A percentile compares a stretch with the other conserved stretches of the same genome.
Evolutionary conservation across 2,797 vertebrate species (phyloP).

Genomic region (Notoglanidium macrostoma): DNA sequence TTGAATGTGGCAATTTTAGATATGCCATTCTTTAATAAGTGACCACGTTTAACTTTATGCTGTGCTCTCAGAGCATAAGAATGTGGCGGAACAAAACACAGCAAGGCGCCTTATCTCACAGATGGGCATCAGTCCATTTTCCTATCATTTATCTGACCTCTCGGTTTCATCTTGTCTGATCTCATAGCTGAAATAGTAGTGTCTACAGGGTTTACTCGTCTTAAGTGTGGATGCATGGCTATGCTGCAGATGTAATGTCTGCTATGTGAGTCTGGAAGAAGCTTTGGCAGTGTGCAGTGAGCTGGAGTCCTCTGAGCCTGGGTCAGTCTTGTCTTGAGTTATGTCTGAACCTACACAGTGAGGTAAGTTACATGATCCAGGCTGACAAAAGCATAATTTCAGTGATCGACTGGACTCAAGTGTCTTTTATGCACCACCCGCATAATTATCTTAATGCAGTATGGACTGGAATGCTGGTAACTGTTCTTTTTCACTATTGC

Average conservation of each 20-base stretch:
- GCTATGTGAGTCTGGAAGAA: slow-evolving; percentile 44
- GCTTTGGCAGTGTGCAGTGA: slow-evolving; percentile 43
- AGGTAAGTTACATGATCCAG: slow-evolving; percentile 63
- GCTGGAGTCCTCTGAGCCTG: slow-evolving; percentile 42
- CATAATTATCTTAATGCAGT: slow-evolving; percentile 43
- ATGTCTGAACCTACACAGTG: slow-evolving; percentile 58
- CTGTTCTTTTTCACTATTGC: slow-evolving; percentile 31
- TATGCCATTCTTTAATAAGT: slow-evolving; percentile 18
- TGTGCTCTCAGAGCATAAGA: slow-evolving; percentile 37
- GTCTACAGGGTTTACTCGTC: slow-evolving; percentile 50
- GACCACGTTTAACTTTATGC: slow-evolving; percentile 37
- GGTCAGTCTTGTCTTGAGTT: slow-evolving; percentile 38
- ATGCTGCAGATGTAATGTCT: slow-evolving; percentile 44
- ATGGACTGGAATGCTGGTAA: slow-evolving; percentile 30
- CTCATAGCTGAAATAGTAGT: slow-evolving; percentile 51
- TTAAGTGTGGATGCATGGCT: slow-evolving; percentile 12
- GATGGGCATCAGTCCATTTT: slow-evolving; percentile 62
- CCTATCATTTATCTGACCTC: slow-evolving; percentile 56
- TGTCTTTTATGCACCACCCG: slow-evolving; percentile 42
- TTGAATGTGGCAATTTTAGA: background rate
- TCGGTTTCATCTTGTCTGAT: slow-evolving; percentile 53
- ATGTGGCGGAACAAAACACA: slow-evolving; percentile 38
- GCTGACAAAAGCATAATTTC: slow-evolving; percentile 65
- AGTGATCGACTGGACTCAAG: slow-evolving; percentile 59
- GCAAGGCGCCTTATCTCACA: slow-evolving; percentile 55